Evolutionary conservation across 2,888 invertebrate species (phyloP), one percentile per base, ranked within the genome.

Genomic region (Entomobrya proxima): DNA sequence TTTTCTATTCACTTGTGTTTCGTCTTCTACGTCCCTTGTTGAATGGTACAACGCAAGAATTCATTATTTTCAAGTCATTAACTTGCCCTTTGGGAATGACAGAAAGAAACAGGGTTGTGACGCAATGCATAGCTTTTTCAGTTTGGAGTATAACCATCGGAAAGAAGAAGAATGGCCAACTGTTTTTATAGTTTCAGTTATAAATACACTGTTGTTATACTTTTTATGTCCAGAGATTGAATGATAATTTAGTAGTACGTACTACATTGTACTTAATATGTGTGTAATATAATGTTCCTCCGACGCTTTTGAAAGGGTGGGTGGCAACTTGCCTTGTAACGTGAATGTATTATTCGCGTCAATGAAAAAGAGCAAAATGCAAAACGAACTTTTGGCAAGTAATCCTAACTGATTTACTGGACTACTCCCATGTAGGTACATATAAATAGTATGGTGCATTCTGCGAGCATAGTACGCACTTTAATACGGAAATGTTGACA

Each of bases 31-130:
- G 9, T 64, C 37, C 64, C 37, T 64, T 35, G 18, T 37, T 64
- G 21, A 37, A 64, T 64, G 30, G 58, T 61, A 21, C 32, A 44
- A 72, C 58, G 35, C 69, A 80, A 35, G 40, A 80, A 80, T 80
- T 72, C 72, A 80, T 80, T 80, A 80, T 80, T 69, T 80, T 80
- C 80, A 80, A 80, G 80, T 58, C 80, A 80, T 80, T 80, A 80
- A 72, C 72, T 55, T 30, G 37, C 55, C 55, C 72, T 69, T 24
- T 24, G 18, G 24, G 32, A 7, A 18, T 2, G 18, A 18, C 21
- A n/a, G 37, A 37, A 18, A 35, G 21, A 64, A 6, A 21, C 61
- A 32, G 24, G 40, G 5, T 11, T 58, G 5, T 58, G 11, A n/a
- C n/a, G n/a, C n/a, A 4, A n/a, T 64, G 32, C 32, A 64, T n/a